A percentile compares a stretch with the other conserved stretches of the same genome.
phyloP scores from a whole-genome alignment of 2,888 invertebrate genomes.

The Orthosia gothica region DNA sequence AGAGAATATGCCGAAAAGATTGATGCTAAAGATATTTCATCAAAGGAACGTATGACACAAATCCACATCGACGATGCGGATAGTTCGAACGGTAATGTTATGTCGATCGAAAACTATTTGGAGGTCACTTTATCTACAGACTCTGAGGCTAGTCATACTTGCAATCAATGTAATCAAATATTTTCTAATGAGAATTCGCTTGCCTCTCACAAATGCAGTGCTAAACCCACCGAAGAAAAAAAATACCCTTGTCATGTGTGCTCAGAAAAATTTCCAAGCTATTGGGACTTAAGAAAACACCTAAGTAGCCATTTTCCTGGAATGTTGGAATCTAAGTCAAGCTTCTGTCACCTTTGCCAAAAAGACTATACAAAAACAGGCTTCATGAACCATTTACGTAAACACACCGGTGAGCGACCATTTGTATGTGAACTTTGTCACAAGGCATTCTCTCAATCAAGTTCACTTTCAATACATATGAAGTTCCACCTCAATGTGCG shows the following conservation, averaged over 20 bases:
- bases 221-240: conserved; percentile 88
- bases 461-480: conserved; percentile 90
- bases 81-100: conserved; percentile 89
- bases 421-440: conserved; percentile 91
- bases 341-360: conserved; percentile 90
- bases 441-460: conserved; percentile 90
- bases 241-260: conserved; percentile 91
- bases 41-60: conserved; percentile 82
- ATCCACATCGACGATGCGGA: conserved; percentile 86
- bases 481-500: conserved; percentile 90
- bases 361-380: conserved; percentile 91
- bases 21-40: conserved; percentile 86
- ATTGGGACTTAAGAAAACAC: conserved; percentile 90
- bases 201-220: conserved; percentile 86
- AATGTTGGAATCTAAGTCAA: conserved; percentile 90
- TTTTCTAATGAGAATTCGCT: conserved; percentile 88
- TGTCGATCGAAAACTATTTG: conserved; percentile 90
- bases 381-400: conserved; percentile 90
- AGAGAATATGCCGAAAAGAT: conserved; percentile 86
- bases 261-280: conserved; percentile 89
- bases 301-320: conserved; percentile 90
- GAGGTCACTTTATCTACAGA: conserved; percentile 90
- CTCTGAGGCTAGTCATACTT: conserved; percentile 89
- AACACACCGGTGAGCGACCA: conserved; percentile 90
- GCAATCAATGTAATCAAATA: conserved; percentile 89